Evolutionary conservation across 1,140 invertebrate species (phyloP).

Genomic region (Leptinotarsa undecemlineata): DNA sequence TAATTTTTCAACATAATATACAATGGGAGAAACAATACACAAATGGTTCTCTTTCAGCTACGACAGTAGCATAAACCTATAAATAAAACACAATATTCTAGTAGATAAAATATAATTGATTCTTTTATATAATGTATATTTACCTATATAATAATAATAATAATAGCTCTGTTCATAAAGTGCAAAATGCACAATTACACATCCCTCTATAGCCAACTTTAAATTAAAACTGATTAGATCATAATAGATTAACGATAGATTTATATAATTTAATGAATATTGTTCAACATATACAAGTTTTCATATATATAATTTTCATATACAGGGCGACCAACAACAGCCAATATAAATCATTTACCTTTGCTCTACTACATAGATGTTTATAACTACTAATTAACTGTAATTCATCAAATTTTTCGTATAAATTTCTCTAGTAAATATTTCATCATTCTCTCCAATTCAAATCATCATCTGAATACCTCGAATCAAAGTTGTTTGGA

Average conservation of each 20-base stretch:
- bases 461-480: no score
- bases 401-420: no score
- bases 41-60: no score
- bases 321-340: constrained; percentile 16
- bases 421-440: no score
- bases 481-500: no score
- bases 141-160: constrained; percentile 42
- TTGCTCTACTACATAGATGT: not conserved
- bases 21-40: no score
- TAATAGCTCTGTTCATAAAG: constrained; percentile 28
- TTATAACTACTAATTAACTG: no score
- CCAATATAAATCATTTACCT: not conserved
- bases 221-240: constrained; percentile 44
- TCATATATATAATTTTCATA: constrained; percentile 21
- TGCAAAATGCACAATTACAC: constrained; percentile 29
- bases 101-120: constrained; percentile 51
- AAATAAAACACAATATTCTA: constrained; percentile 43
- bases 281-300: constrained; percentile 31
- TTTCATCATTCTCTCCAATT: not conserved
- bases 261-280: constrained; percentile 41
- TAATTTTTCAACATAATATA: no score
- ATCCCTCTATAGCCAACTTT: constrained; percentile 47
- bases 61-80: no score
- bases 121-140: constrained; percentile 45
- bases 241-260: constrained; percentile 46